phyloP scores from a whole-genome alignment of 2,888 invertebrate species.

The Caprella mutica region DNA sequence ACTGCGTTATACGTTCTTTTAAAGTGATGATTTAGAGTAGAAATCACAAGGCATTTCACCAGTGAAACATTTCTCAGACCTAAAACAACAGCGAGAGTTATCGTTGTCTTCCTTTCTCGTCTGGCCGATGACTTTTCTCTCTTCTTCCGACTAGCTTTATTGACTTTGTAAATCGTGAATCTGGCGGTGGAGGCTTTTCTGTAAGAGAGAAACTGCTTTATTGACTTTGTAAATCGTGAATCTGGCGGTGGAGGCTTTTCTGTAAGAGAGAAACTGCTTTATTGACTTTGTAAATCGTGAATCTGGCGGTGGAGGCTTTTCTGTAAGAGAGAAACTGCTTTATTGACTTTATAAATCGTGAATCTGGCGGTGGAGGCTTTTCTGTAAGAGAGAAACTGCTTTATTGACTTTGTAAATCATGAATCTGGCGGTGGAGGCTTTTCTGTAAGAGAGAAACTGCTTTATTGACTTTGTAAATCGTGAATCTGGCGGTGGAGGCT shows the following conservation, averaged over 20 bases:
- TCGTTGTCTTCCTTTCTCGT: conserved; percentile 94
- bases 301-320: conserved; percentile 52
- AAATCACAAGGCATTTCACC: too few species aligned
- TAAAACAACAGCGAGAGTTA: conserved; percentile 94
- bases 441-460: too few species aligned
- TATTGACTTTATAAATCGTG: conserved; percentile 86
- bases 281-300: conserved; percentile 85
- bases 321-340: too few species aligned
- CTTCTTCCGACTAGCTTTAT: conserved; percentile 88
- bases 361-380: conserved; percentile 56
- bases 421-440: conserved; percentile 54
- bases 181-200: conserved; percentile 50
- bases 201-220: too few species aligned
- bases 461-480: conserved; percentile 85
- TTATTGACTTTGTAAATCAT: conserved; percentile 89
- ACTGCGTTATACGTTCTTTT: too few species aligned
- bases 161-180: conserved; percentile 84
- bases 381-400: too few species aligned
- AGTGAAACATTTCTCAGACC: too few species aligned
- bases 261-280: too few species aligned
- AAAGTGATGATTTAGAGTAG: too few species aligned
- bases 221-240: conserved; percentile 88
- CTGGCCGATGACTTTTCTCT: conserved; percentile 84
- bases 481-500: conserved; percentile 59
- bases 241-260: conserved; percentile 49